These are phyloP conservation scores for Agrochola macilenta DNA, from an alignment of 2,888 invertebrate genomes.

Conservation along the genomic window DNA sequence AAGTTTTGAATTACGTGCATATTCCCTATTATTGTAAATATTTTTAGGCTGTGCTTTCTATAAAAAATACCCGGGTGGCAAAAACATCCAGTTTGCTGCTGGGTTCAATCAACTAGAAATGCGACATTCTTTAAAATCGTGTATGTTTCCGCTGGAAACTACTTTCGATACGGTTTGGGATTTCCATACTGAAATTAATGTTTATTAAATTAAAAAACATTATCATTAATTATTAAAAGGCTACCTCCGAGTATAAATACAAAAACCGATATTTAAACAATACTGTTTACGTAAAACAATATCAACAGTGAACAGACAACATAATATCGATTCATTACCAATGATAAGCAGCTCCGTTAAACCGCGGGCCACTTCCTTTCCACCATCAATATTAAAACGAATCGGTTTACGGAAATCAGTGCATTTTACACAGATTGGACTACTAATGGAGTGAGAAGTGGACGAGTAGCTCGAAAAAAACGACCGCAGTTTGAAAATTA, in stretches of 20 bases:
- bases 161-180: not conserved
- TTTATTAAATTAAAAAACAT: not conserved
- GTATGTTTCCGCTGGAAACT: not conserved
- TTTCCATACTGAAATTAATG: too few relatives aligned
- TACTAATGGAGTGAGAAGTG: constrained; percentile 39
- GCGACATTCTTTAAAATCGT: not conserved
- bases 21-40: not conserved
- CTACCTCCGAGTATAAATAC: not conserved
- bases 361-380: constrained; percentile 57
- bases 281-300: not conserved
- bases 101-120: not conserved
- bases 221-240: not conserved
- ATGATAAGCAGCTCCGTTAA: constrained; percentile 53
- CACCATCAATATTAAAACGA: constrained; percentile 59
- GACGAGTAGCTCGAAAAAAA: not conserved
- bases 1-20: too few relatives aligned
- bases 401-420: constrained; percentile 52
- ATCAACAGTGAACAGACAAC: constrained; percentile 28
- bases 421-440: constrained; percentile 30
- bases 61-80: not conserved
- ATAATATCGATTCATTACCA: constrained; percentile 51
- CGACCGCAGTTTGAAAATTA: not conserved
- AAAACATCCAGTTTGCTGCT: not conserved
- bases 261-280: not conserved
- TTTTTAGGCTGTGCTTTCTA: not conserved